Base-by-base conservation (phyloP, 1,140 invertebrate species). In the Oreohelix idahoensis region DNA sequence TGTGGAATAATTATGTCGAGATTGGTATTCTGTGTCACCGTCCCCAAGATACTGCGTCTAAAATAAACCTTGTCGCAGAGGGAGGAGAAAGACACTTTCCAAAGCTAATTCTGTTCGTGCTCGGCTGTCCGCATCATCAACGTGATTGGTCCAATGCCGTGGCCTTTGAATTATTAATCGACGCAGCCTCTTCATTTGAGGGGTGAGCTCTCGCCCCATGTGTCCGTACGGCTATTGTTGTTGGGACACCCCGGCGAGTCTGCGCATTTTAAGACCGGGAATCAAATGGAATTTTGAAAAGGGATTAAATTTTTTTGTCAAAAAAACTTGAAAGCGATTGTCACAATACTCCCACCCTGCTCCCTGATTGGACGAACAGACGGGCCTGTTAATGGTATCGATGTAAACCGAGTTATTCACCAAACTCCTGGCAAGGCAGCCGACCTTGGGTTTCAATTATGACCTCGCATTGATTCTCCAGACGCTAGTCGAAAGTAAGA, bases 121-220 rank as follows among this genome's bases (percentile, higher is more conserved):
- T 79, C 39, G 77, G 17, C 51, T 45, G 63, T 66, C 58, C 38
- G 38, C 53, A 63, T 58, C 63, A 69, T 29, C 42, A 53, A 35
- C 77, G 8, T 79, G 51, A 69, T 66, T 79, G 51, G 77, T 70
- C 79, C 69, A 35, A 51, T 49, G 69, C 26, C 29, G 20, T 35
- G 38, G n/a, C 66, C 63, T 49, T 80, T 70, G 79, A 80, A 80
- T 80, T 80, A 70, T 80, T 80, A 80, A 80, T 71, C 69, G 79
- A 63, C 63, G 17, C 15, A n/a, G 79, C 36, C 69, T 80, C 79
- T 71, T 80, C 35, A 80, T 80, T 71, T 80, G 79, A 80, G 69
- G 39, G 79, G 29, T 49, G 20, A 71, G 45, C 45, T 80, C 69
- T 71, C 69, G 42, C 79, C 79, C 63, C 53, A 35, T 79, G 36